These are phyloP conservation scores for Scarus forsteni DNA, from an alignment of 2,797 vertebrate species.

Conservation along the genomic window DNA sequence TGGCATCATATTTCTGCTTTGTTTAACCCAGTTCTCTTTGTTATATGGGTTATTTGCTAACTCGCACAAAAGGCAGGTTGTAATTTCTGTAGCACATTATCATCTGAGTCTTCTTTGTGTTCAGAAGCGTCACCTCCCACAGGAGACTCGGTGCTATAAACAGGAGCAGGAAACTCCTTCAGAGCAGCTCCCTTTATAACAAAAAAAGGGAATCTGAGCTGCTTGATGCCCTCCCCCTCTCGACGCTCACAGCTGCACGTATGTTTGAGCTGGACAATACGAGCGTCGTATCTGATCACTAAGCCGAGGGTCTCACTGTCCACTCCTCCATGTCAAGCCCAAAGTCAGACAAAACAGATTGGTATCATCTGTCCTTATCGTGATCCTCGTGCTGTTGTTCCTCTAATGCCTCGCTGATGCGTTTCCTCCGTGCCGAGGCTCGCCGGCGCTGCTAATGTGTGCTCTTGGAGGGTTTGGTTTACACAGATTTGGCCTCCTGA, in stretches of 20 bases:
- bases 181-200: constrained; percentile 23
- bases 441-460: constrained; percentile 50
- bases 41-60: no score
- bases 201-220: constrained; percentile 11
- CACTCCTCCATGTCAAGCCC: constrained; percentile 57
- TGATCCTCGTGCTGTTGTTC: constrained; percentile 54
- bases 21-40: no score
- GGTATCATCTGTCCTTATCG: constrained; percentile 69
- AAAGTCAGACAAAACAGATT: constrained; percentile 65
- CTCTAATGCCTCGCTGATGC: constrained; percentile 49
- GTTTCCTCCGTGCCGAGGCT: constrained; percentile 13
- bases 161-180: constrained; percentile 7
- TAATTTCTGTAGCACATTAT: no score
- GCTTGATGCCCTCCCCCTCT: constrained; percentile 11
- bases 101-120: background rate
- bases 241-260: constrained; percentile 11
- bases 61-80: no score
- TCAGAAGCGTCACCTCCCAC: constrained; percentile 15
- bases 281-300: constrained; percentile 46
- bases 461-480: constrained; percentile 63
- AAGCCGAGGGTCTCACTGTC: constrained; percentile 41
- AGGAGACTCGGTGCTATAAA: constrained; percentile 13
- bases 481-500: constrained; percentile 65
- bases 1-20: no score
- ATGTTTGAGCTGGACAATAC: constrained; percentile 34